Evolutionary conservation across 2,888 invertebrate species (phyloP).

Genomic region (Cantharis flavilabris): DNA sequence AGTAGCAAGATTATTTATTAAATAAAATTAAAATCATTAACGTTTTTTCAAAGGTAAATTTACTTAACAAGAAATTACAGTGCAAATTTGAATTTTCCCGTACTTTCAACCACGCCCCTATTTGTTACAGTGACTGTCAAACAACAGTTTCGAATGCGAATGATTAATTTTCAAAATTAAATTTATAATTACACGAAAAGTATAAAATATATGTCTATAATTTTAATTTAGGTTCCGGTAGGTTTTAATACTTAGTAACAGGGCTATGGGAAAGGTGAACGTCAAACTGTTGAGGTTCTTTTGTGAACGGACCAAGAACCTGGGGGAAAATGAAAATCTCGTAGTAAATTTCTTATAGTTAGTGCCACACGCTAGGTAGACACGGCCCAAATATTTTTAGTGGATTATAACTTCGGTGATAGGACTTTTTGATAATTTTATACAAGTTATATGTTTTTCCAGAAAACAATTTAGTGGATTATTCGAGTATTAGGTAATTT

Average conservation of each 20-base stretch:
- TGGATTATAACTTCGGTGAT: slow-evolving; percentile 8
- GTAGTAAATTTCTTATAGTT: slow-evolving; percentile 5
- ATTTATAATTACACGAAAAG: background rate
- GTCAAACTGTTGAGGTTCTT: background rate
- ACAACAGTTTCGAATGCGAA: background rate
- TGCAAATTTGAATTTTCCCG: background rate
- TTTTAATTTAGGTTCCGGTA: background rate
- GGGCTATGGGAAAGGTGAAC: background rate
- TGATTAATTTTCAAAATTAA: background rate
- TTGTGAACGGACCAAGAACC: background rate
- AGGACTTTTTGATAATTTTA: slow-evolving; percentile 12
- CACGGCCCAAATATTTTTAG: slow-evolving; percentile 25
- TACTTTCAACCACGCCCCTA: background rate
- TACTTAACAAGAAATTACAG: background rate
- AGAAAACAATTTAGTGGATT: background rate
- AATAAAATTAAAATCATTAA: background rate
- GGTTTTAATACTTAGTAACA: background rate
- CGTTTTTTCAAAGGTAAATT: background rate
- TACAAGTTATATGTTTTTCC: background rate
- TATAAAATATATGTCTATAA: background rate
- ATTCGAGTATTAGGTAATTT: background rate
- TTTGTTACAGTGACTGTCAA: background rate
- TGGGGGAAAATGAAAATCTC: slow-evolving; percentile 10
- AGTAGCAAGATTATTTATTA: background rate
- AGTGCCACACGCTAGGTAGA: slow-evolving; percentile 18